Conservation (phyloP, 2,113 vertebrate species). For the Tragelaphus imberbis region DNA sequence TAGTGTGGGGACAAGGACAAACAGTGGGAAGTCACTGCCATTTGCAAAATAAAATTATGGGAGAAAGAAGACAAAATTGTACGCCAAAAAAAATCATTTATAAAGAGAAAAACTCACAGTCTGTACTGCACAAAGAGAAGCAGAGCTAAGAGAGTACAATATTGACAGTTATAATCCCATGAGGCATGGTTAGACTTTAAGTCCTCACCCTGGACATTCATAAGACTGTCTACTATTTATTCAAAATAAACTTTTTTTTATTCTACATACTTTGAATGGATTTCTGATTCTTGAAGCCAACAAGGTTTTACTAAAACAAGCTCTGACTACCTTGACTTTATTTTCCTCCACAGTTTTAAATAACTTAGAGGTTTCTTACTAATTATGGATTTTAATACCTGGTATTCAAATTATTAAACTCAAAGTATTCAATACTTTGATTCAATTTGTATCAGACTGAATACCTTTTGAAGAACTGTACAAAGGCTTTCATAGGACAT, state of each 20-base stretch:
- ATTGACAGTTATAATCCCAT: neutral
- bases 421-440: neutral
- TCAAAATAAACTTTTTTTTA: neutral
- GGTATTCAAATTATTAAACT: neutral
- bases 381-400: neutral
- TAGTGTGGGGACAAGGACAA: neutral
- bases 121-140: neutral
- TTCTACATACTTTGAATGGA: neutral
- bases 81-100: neutral
- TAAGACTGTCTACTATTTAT: neutral
- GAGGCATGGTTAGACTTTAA: neutral
- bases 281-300: slow-evolving; percentile 18
- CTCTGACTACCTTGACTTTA: neutral
- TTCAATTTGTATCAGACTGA: neutral
- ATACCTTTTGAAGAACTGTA: neutral
- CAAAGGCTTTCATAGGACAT: neutral
- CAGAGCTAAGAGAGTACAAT: neutral
- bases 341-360: neutral
- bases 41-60: neutral
- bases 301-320: neutral
- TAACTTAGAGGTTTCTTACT: neutral
- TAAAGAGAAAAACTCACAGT: neutral
- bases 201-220: neutral
- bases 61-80: neutral
- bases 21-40: neutral